phyloP scores from a whole-genome alignment of 2,113 vertebrate genomes.

The Dasyornis broadbenti region DNA sequence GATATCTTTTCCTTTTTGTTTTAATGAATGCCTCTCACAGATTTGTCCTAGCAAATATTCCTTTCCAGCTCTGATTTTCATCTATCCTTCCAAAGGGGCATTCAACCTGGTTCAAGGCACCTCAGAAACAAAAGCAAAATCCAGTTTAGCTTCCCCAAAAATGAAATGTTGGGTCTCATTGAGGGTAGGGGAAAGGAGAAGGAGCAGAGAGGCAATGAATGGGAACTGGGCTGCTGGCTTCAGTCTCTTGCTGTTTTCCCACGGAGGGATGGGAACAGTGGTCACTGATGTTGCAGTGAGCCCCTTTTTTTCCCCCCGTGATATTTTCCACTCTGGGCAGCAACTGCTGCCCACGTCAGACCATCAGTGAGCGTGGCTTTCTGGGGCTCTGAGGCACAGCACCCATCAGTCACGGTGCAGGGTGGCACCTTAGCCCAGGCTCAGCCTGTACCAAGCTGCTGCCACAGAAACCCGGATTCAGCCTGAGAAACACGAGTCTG shows the following conservation, averaged over 20 bases:
- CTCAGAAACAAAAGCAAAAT: neutral
- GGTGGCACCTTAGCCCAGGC: neutral
- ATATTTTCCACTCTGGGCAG: neutral
- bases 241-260: neutral
- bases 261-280: neutral
- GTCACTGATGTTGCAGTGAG: neutral
- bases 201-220: neutral
- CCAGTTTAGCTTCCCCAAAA: neutral
- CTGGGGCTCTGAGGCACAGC: neutral
- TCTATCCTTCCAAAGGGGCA: neutral
- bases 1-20: neutral
- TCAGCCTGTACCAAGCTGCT: neutral
- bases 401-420: neutral
- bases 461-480: neutral
- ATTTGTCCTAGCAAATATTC: neutral
- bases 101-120: neutral
- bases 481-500: neutral
- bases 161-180: fast-evolving
- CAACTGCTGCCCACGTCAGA: neutral
- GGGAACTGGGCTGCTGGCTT: neutral
- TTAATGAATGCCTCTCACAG: slow-evolving; percentile 1
- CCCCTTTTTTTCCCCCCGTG: fast-evolving
- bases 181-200: neutral
- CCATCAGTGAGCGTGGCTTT: neutral
- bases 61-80: neutral